phyloP scores from a whole-genome alignment of 2,797 vertebrate genomes.

The Linurgus olivaceus region DNA sequence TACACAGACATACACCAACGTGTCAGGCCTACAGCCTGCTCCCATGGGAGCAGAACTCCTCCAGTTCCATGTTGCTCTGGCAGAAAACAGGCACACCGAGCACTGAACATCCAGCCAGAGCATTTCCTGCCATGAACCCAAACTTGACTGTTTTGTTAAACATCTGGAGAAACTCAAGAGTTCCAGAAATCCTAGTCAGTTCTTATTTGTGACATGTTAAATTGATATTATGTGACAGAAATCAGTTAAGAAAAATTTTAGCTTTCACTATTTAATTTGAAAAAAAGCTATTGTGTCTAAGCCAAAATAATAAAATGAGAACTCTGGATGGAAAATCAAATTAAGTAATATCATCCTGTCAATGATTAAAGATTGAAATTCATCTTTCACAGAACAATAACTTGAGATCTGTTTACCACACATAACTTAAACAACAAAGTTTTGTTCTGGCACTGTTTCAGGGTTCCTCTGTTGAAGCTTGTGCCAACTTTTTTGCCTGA shows the following conservation, averaged over 20 bases:
- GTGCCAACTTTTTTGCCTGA: conserved; percentile 11
- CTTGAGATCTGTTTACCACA: background rate
- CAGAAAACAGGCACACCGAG: background rate
- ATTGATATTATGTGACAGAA: background rate
- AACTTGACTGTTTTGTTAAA: background rate
- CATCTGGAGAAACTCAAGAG: background rate
- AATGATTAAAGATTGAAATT: background rate
- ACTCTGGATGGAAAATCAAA: background rate
- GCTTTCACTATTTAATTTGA: background rate
- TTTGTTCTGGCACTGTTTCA: background rate
- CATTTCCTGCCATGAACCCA: background rate
- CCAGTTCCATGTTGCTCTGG: background rate
- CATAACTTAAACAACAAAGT: background rate
- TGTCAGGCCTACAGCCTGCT: background rate
- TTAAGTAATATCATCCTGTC: background rate
- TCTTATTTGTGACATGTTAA: background rate
- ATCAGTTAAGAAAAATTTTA: background rate
- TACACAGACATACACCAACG: background rate
- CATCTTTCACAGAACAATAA: background rate
- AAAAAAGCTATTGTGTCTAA: background rate
- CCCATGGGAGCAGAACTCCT: background rate
- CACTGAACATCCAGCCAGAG: background rate
- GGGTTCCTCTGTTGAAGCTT: background rate
- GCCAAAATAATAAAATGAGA: background rate
- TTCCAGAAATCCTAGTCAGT: background rate